Percentiles rank a stretch among this genome's conserved stretches.
Evolutionary conservation across 1,140 invertebrate genomes (phyloP).

Genomic region (Dinothrombium tinctorium): DNA sequence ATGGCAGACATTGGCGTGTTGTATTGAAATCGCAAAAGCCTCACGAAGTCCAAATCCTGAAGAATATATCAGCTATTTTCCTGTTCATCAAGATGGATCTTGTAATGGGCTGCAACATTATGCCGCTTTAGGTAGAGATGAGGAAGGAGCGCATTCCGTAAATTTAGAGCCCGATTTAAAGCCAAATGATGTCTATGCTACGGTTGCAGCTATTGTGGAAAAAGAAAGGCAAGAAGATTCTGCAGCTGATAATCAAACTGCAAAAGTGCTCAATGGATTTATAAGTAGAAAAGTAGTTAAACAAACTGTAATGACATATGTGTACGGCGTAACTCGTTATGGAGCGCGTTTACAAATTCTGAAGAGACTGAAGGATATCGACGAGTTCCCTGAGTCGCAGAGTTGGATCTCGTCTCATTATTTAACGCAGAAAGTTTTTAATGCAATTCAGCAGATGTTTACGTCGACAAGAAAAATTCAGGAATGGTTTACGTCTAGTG

Average conservation of each 20-base stretch:
- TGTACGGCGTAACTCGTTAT: conserved; percentile 89
- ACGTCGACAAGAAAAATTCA: conserved; percentile 74
- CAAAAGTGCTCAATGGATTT: conserved; percentile 48
- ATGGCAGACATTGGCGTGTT: conserved; percentile 93
- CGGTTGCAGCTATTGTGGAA: conserved; percentile 65
- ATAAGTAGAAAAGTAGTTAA: conserved; percentile 88
- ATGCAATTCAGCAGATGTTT: conserved; percentile 74
- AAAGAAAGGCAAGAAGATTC: conserved; percentile 47
- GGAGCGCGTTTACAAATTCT: conserved; percentile 79
- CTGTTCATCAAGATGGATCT: conserved; percentile 95
- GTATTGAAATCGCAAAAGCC: conserved; percentile 71
- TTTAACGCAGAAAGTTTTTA: conserved; percentile 62
- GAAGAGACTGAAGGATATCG: conserved; percentile 67
- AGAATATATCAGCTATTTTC: conserved; percentile 56
- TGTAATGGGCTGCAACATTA: conserved; percentile 99
- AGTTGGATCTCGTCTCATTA: conserved; percentile 53
- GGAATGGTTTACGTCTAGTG: conserved; percentile 87
- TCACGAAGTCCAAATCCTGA: conserved; percentile 38
- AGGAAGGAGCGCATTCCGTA: conserved; percentile 64
- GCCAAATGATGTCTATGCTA: conserved; percentile 87
- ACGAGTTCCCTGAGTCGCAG: conserved; percentile 54
- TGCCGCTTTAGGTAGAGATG: conserved; percentile 82
- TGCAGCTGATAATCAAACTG: conserved; percentile 35
- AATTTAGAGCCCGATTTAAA: conserved; percentile 47
- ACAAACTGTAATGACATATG: conserved; percentile 98